phyloP scores from a whole-genome alignment of 1,140 invertebrate genomes.

The Chionoecetes opilio region DNA sequence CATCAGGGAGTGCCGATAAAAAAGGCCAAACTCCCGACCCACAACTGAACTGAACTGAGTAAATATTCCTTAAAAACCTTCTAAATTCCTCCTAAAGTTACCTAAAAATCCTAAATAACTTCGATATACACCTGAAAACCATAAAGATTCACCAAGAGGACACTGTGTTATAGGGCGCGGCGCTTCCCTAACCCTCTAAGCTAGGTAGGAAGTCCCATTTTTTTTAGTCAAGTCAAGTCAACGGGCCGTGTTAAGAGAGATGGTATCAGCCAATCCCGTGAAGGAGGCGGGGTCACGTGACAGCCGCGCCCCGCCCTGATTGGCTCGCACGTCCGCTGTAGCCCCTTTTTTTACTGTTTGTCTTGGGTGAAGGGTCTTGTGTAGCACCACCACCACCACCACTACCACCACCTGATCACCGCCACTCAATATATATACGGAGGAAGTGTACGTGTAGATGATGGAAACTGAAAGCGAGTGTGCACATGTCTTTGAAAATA shows the following conservation, averaged over 20 bases:
- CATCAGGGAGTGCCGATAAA: too few species aligned
- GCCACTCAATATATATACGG: not conserved
- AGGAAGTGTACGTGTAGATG: too few species aligned
- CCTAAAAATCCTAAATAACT: too few species aligned
- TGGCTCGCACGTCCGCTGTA: constrained; percentile 39
- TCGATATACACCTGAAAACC: not conserved
- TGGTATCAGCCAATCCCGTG: constrained; percentile 74
- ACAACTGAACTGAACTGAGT: too few species aligned
- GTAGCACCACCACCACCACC: not conserved
- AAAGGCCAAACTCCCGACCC: too few species aligned
- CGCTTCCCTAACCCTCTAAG: not conserved
- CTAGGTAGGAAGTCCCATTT: constrained; percentile 27
- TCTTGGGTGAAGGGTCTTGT: not conserved
- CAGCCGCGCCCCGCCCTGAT: constrained; percentile 67
- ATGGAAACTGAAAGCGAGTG: too few species aligned
- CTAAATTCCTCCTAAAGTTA: too few species aligned
- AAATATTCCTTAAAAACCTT: too few species aligned
- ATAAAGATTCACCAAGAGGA: not conserved
- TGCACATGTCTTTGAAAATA: too few species aligned
- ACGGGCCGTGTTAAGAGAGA: constrained; percentile 44
- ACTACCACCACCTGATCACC: not conserved
- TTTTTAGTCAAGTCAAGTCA: constrained; percentile 23
- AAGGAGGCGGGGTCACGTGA: constrained; percentile 77
- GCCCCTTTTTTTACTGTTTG: not conserved
- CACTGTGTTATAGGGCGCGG: not conserved